Evolutionary conservation across 2,797 vertebrate species (phyloP).

Genomic region (Morelia viridis): DNA sequence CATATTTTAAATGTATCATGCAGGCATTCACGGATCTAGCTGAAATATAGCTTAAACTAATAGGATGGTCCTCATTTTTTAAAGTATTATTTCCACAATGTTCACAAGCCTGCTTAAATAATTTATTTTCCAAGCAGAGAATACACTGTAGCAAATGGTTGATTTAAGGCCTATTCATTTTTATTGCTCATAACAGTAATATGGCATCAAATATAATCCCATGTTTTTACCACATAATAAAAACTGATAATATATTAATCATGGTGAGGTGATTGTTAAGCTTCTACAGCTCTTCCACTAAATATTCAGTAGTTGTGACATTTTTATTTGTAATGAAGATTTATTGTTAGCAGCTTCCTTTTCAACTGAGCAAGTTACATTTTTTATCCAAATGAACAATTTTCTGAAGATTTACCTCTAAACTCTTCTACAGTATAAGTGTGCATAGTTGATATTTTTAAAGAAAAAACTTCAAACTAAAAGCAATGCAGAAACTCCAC

Average conservation of each 20-base stretch:
- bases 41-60: constrained; percentile 18
- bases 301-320: constrained; percentile 34
- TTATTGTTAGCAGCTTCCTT: not conserved
- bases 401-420: constrained; percentile 42
- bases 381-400: constrained; percentile 36
- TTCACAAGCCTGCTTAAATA: constrained; percentile 16
- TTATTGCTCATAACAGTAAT: constrained; percentile 22
- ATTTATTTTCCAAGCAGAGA: constrained; percentile 9
- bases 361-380: constrained; percentile 23
- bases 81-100: constrained; percentile 25
- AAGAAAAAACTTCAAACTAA: not conserved
- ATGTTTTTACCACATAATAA: constrained; percentile 39
- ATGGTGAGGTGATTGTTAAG: constrained; percentile 9
- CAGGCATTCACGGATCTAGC: constrained; percentile 2
- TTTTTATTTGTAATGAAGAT: constrained; percentile 23
- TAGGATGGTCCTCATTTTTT: not conserved
- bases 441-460: not conserved
- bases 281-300: constrained; percentile 33
- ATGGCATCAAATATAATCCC: constrained; percentile 10
- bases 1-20: not conserved
- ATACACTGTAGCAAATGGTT: not conserved
- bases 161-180: constrained; percentile 12
- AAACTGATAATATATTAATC: constrained; percentile 38
- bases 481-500: not conserved
- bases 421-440: constrained; percentile 36